Evolutionary conservation across 1,140 invertebrate genomes (phyloP), one percentile per base, ranked within the genome.

Genomic region (Lucilia sericata): DNA sequence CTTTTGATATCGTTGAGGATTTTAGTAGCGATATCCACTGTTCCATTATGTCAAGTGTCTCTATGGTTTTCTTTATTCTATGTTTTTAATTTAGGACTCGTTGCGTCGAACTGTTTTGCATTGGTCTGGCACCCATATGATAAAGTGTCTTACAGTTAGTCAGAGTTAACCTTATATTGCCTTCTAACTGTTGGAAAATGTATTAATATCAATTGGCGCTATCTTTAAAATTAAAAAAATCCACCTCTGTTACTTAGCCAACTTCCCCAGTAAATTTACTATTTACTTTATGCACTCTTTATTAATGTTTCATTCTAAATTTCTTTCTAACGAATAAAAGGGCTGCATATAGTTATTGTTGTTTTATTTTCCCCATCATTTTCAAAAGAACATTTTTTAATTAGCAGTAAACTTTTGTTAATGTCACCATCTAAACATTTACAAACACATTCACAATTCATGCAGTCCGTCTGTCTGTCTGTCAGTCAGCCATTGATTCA

Each of bases 341-440:
- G 51, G 51, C 3, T 30, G 25, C 25, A n/a, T 55, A 12, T 0
- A 42, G 10, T 55, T 4, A 17, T 55, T 55, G 51, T 55, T 55
- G 17, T 55, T 55, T 55, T 42, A 42, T 55, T 55, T 55, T 55
- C 51, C 42, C 42, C 4, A 55, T 55, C 1, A 55, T 55, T 55
- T 55, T 17, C 51, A n/a, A 55, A 55, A 42, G 10, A 42, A 55
- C 51, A 55, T 55, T 55, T 55, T 55, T 55, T 55, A 55, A 55
- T 55, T 55, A 55, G 51, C 51, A 55, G 51, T 55, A 55, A 55
- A 55, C 51, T 55, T 55, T 55, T 55, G 51, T 55, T 17, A 55
- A 55, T 55, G 51, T 55, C 51, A 55, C 51, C 51, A 55, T 55
- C 51, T 55, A 55, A 55, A 55, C 51, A 55, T n/a, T 17, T 55